phyloP scores from a whole-genome alignment of 1,140 invertebrate genomes.

The Lucilia cuprina region DNA sequence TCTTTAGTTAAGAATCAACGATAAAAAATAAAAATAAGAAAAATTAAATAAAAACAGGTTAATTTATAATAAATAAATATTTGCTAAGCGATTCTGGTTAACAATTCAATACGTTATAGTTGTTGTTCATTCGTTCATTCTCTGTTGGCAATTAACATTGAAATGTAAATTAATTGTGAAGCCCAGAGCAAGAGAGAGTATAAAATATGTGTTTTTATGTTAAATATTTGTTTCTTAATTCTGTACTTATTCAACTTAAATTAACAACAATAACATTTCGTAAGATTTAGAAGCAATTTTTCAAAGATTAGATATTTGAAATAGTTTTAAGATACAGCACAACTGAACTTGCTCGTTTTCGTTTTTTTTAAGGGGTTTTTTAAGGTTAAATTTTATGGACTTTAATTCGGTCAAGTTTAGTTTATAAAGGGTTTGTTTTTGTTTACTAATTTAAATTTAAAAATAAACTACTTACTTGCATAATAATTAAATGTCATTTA shows the following conservation, averaged over 20 bases:
- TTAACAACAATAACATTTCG: neutral
- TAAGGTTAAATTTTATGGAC: too few species aligned
- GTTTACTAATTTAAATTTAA: too few species aligned
- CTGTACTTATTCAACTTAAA: neutral
- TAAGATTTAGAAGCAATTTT: neutral
- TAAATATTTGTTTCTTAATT: too few species aligned
- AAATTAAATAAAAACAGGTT: slow-evolving; percentile 6
- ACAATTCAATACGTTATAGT: neutral
- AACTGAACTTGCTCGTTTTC: neutral
- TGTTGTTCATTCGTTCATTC: neutral
- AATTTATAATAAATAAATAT: slow-evolving; percentile 1
- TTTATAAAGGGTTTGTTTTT: too few species aligned
- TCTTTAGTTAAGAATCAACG: neutral
- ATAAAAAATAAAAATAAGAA: neutral
- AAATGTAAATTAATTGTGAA: slow-evolving; percentile 35
- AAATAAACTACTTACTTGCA: too few species aligned
- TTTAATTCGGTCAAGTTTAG: too few species aligned
- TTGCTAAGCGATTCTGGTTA: neutral
- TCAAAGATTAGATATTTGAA: slow-evolving; percentile 9
- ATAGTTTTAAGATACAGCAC: neutral
- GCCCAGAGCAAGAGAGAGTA: neutral
- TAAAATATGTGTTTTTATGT: neutral
- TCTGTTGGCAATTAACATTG: slow-evolving; percentile 23
- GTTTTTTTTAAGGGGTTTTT: too few species aligned
- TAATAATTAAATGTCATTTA: too few species aligned